phyloP scores from a whole-genome alignment of 1,140 invertebrate species.

The Drosophila sulfurigaster region DNA sequence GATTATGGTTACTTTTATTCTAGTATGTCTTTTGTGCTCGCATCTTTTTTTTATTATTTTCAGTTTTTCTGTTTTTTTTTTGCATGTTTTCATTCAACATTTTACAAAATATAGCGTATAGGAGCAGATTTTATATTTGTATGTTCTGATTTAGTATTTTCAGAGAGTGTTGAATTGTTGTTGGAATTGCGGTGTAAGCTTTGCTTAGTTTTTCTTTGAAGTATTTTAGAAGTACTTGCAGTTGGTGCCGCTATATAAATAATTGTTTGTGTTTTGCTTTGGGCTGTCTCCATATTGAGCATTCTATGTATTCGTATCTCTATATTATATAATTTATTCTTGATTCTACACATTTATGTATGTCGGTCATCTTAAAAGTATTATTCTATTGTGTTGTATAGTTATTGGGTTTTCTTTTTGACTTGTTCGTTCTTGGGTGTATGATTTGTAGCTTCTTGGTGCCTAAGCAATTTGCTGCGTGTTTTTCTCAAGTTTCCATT shows the following conservation, averaged over 20 bases:
- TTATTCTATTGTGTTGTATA: slow-evolving; percentile 43
- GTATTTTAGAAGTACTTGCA: slow-evolving; percentile 26
- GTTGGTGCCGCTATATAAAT: slow-evolving; percentile 23
- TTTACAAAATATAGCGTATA: slow-evolving; percentile 43
- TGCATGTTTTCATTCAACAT: slow-evolving; percentile 10
- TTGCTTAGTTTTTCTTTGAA: slow-evolving; percentile 41
- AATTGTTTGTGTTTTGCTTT: slow-evolving; percentile 26
- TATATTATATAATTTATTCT: slow-evolving; percentile 37
- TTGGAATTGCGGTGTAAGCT: slow-evolving; percentile 35
- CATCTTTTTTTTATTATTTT: background rate
- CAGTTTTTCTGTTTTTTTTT: slow-evolving; percentile 10
- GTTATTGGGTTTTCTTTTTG: slow-evolving; percentile 50
- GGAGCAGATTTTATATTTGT: background rate
- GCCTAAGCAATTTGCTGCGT: slow-evolving; percentile 79
- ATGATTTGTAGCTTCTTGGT: slow-evolving; percentile 76
- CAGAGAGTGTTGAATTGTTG: slow-evolving; percentile 7
- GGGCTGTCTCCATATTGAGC: slow-evolving; percentile 42
- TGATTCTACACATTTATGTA: slow-evolving; percentile 52
- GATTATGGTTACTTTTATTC: slow-evolving; percentile 46
- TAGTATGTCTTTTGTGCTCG: slow-evolving; percentile 43
- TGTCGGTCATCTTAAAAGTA: slow-evolving; percentile 33
- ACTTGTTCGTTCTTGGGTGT: slow-evolving; percentile 56
- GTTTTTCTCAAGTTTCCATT: slow-evolving; percentile 57
- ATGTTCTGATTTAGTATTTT: slow-evolving; percentile 1
- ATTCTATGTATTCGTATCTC: slow-evolving; percentile 33